Evolutionary conservation across 2,113 vertebrate genomes (phyloP).

Genomic region (Terrapene triunguis): DNA sequence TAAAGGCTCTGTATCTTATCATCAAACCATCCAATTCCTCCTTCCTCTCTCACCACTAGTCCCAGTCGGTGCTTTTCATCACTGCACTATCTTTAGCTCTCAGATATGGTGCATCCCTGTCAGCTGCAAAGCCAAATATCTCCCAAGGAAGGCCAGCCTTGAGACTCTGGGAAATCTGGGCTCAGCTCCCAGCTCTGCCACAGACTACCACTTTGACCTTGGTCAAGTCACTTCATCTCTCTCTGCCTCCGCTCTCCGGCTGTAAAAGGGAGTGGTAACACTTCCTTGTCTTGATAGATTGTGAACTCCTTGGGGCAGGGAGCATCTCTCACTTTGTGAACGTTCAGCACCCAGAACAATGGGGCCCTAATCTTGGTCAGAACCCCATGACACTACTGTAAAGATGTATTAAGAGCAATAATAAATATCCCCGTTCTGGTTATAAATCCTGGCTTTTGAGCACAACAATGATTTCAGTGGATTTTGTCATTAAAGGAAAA

Average conservation of each 20-base stretch:
- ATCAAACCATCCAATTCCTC: not conserved
- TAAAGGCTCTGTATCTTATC: not conserved
- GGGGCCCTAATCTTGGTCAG: not conserved
- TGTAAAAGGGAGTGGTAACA: accelerated
- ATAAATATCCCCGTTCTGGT: accelerated
- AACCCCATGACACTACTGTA: not conserved
- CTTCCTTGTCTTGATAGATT: not conserved
- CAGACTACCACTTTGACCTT: not conserved
- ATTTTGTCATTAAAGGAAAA: not conserved
- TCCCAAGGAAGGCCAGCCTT: not conserved
- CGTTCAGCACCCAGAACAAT: not conserved
- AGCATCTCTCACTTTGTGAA: not conserved
- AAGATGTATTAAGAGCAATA: accelerated
- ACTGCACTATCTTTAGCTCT: accelerated
- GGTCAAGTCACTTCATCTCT: not conserved
- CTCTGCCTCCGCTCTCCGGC: not conserved
- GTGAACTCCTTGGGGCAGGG: not conserved
- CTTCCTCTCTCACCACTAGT: not conserved
- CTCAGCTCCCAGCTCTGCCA: not conserved
- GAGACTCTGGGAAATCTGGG: not conserved
- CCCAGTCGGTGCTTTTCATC: not conserved
- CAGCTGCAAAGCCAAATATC: accelerated
- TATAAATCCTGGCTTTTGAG: not conserved
- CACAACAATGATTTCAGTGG: not conserved
- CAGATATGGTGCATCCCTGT: accelerated